A percentile compares a stretch with the other conserved stretches of the same genome.
phyloP scores from a whole-genome alignment of 1,140 invertebrate genomes.

The Eueides isabella region DNA sequence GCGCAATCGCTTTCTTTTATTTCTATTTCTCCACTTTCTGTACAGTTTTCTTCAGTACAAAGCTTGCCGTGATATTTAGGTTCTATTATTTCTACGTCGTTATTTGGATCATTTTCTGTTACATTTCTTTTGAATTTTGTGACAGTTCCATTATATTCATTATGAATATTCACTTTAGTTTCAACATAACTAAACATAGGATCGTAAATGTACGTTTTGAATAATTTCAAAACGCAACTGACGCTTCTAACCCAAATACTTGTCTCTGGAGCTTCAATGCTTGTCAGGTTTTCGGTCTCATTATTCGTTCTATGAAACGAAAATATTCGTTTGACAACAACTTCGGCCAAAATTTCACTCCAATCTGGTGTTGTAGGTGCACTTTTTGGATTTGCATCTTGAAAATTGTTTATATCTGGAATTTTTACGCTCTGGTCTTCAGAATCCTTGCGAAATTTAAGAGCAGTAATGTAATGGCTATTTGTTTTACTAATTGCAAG shows the following conservation, averaged over 20 bases:
- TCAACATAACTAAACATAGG: slow-evolving; percentile 37
- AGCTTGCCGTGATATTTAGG: slow-evolving; percentile 62
- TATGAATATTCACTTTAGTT: slow-evolving; percentile 18
- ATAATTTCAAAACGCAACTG: slow-evolving; percentile 53
- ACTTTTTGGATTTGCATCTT: slow-evolving; percentile 45
- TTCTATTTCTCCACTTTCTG: slow-evolving; percentile 33
- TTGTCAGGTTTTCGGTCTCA: slow-evolving; percentile 33
- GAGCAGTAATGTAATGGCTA: slow-evolving; percentile 34
- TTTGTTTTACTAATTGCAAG: slow-evolving; percentile 45
- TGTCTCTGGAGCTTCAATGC: slow-evolving; percentile 28
- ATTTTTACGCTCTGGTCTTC: slow-evolving; percentile 52
- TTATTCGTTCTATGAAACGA: slow-evolving; percentile 47
- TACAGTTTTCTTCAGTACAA: slow-evolving; percentile 39
- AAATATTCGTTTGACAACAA: slow-evolving; percentile 59
- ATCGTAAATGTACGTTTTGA: slow-evolving; percentile 61
- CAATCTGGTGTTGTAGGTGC: slow-evolving; percentile 48
- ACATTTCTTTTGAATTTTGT: slow-evolving; percentile 22
- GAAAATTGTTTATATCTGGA: slow-evolving; percentile 60
- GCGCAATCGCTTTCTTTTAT: slow-evolving; percentile 47
- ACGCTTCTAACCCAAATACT: slow-evolving; percentile 46
- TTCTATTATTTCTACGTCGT: slow-evolving; percentile 64
- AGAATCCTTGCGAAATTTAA: slow-evolving; percentile 33
- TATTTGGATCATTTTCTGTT: slow-evolving; percentile 32
- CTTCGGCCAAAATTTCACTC: slow-evolving; percentile 65
- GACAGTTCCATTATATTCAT: slow-evolving; percentile 14